Evolutionary conservation across 2,113 vertebrate species (phyloP).

Genomic region (Pitta sordida): DNA sequence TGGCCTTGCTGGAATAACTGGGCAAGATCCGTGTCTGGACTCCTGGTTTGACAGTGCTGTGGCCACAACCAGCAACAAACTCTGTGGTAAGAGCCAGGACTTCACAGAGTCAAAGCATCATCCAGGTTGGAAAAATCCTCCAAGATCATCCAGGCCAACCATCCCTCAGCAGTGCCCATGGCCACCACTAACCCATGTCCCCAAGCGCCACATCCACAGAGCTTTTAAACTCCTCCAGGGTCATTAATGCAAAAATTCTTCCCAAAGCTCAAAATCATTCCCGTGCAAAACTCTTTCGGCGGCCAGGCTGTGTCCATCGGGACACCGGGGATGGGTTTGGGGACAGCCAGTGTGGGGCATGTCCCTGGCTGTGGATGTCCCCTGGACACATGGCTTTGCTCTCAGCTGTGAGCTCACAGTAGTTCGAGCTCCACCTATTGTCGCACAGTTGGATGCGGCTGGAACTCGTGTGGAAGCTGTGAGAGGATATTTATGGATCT

Average conservation of each 20-base stretch:
- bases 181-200: neutral
- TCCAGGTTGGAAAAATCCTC: neutral
- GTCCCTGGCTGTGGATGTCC: accelerated
- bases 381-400: accelerated
- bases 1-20: neutral
- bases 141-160: neutral
- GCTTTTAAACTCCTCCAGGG: neutral
- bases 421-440: slow-evolving; percentile 6
- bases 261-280: too few relatives aligned
- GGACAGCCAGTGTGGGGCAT: accelerated
- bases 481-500: accelerated
- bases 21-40: neutral
- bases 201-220: neutral
- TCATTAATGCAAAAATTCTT: too few relatives aligned
- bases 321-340: too few relatives aligned
- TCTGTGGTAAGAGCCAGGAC: neutral
- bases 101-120: neutral
- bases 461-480: neutral
- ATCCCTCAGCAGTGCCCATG: neutral
- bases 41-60: accelerated
- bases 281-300: neutral
- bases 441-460: accelerated
- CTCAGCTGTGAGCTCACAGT: neutral
- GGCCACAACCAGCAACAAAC: neutral
- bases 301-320: neutral